Base-by-base conservation (phyloP, 2,888 invertebrate genomes). In the Camponotus fellah region DNA sequence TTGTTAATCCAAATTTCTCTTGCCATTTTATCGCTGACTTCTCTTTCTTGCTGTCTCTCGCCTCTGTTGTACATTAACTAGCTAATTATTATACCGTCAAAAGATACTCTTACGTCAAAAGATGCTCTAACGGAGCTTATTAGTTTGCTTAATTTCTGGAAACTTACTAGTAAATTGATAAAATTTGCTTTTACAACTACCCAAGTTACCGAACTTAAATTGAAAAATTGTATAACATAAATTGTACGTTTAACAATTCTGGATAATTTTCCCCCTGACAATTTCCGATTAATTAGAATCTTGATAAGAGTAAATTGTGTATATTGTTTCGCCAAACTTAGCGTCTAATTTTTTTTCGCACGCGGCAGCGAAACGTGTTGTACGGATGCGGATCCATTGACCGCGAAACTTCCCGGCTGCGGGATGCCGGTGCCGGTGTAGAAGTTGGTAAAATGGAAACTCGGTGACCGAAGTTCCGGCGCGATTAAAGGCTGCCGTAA, bases 401-500 rank as follows among this genome's bases (percentile, higher is more conserved):
- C 46, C 79, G 72, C 60, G 60, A 46, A 80, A 62, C 62, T 49
- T 49, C 37, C 5, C 46, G 43, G 49, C 60, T 62, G 53, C 53
- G 53, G 53, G n/a, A 53, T 8, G 53, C 26, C 53, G 49, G 37
- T 37, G 37, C 14, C 21, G 46, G 1, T 12, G 46, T 58, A 49
- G 34, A 46, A 80, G 46, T 62, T 37, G 60, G 46, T 49, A 80
- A n/a, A 80, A 80, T 72, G 72, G 56, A 60, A 80, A 49, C 32
- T 17, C 62, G 32, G 58, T 56, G 68, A 56, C 58, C 71, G 34
- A 60, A 72, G 79, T 80, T 80, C 79, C 79, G 60, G 46, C n/a
- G 69, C 72, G 79, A 80, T 80, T 80, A 72, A 80, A 80, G 79
- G 60, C 60, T 37, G 26, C 46, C 71, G 79, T 79, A 79, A 79